Evolutionary conservation across 2,888 invertebrate species (phyloP).

Genomic region (Marronus borbonicus): DNA sequence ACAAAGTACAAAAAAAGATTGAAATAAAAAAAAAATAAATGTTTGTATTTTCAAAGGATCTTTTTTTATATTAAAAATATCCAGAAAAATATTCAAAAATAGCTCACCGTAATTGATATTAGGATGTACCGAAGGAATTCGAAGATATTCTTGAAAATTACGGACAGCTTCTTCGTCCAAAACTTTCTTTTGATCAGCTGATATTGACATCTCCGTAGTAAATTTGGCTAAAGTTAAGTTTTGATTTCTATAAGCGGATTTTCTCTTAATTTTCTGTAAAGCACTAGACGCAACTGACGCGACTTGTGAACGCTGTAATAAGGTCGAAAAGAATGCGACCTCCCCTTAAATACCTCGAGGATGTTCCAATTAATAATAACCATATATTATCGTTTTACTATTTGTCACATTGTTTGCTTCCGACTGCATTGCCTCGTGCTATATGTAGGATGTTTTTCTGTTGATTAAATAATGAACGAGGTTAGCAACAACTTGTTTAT

Average conservation of each 20-base stretch:
- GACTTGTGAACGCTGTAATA: neutral
- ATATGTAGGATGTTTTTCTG: too few species aligned
- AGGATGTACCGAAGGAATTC: slow-evolving; percentile 91
- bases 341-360: neutral
- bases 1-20: neutral
- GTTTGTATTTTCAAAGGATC: neutral
- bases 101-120: slow-evolving; percentile 87
- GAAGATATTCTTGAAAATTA: slow-evolving; percentile 88
- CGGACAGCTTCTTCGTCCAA: slow-evolving; percentile 74
- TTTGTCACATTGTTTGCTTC: too few species aligned
- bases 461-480: too few species aligned
- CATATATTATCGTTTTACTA: too few species aligned
- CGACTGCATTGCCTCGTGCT: too few species aligned
- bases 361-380: neutral
- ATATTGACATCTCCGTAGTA: slow-evolving; percentile 64
- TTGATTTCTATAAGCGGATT: slow-evolving; percentile 11
- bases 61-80: neutral
- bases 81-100: neutral
- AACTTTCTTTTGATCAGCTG: slow-evolving; percentile 64
- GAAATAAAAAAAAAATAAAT: neutral
- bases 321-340: neutral
- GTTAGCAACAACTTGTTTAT: too few species aligned
- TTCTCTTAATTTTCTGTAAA: neutral
- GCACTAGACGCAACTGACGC: neutral
- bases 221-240: slow-evolving; percentile 49